phyloP scores from a whole-genome alignment of 2,888 invertebrate species.

The Mantis religiosa region DNA sequence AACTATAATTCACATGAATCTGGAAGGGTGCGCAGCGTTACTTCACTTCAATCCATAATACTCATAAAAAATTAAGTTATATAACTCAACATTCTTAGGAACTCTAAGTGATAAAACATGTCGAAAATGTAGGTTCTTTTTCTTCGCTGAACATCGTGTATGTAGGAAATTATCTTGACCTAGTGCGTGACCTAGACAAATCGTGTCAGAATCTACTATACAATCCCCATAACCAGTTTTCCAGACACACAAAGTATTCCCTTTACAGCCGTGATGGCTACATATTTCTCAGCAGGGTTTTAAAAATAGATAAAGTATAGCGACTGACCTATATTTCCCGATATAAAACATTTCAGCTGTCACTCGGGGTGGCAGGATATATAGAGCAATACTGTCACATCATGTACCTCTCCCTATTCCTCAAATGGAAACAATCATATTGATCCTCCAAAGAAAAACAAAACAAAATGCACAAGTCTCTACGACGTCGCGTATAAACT shows the following conservation, averaged over 20 bases:
- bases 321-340: neutral
- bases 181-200: neutral
- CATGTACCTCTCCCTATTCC: neutral
- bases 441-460: too few relatives aligned
- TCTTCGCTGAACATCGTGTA: neutral
- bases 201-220: neutral
- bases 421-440: too few relatives aligned
- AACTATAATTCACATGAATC: too few relatives aligned
- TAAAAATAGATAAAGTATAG: neutral
- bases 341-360: neutral
- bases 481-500: too few relatives aligned
- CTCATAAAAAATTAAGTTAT: too few relatives aligned
- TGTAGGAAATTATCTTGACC: neutral
- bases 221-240: neutral
- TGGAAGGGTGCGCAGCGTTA: too few relatives aligned
- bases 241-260: neutral
- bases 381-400: neutral
- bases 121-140: neutral
- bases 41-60: too few relatives aligned
- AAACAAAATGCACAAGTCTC: too few relatives aligned
- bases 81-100: too few relatives aligned
- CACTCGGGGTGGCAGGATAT: neutral
- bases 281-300: neutral
- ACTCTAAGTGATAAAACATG: neutral
- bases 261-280: neutral